phyloP scores from a whole-genome alignment of 2,113 vertebrate genomes.

The Chauna torquata region DNA sequence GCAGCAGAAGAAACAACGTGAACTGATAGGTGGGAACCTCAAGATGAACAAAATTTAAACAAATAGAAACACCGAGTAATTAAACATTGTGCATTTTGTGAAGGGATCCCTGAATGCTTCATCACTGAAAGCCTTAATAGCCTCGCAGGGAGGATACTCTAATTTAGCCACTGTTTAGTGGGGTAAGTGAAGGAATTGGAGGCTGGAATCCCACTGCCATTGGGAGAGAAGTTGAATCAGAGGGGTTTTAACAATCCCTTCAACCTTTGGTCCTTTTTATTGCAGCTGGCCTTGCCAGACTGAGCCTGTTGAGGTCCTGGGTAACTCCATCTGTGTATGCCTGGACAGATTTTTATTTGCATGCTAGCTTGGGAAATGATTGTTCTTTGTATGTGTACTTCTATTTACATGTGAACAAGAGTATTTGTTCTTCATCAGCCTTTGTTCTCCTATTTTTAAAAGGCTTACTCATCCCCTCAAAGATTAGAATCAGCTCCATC shows the following conservation, averaged over 20 bases:
- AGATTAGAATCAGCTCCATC: conserved; percentile 58
- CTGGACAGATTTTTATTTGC: conserved; percentile 10
- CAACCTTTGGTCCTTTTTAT: neutral
- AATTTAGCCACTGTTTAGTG: neutral
- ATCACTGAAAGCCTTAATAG: neutral
- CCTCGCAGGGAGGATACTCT: neutral
- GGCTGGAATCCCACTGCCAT: neutral
- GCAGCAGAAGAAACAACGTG: neutral
- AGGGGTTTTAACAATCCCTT: neutral
- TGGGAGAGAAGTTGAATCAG: neutral
- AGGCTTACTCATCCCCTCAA: conserved; percentile 45
- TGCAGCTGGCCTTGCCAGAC: neutral
- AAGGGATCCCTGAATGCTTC: neutral
- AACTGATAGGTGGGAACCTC: neutral
- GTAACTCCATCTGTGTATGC: neutral
- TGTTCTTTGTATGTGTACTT: neutral
- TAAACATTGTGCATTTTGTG: neutral
- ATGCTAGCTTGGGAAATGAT: neutral
- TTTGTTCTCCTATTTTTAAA: conserved; percentile 67
- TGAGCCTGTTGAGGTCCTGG: neutral
- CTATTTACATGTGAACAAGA: conserved; percentile 51
- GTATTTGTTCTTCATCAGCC: conserved; percentile 43
- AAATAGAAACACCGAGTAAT: neutral
- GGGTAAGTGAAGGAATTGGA: neutral
- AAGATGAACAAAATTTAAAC: neutral